Evolutionary conservation across 1,140 invertebrate species (phyloP).

Genomic region (Ostrea denselamellosa): DNA sequence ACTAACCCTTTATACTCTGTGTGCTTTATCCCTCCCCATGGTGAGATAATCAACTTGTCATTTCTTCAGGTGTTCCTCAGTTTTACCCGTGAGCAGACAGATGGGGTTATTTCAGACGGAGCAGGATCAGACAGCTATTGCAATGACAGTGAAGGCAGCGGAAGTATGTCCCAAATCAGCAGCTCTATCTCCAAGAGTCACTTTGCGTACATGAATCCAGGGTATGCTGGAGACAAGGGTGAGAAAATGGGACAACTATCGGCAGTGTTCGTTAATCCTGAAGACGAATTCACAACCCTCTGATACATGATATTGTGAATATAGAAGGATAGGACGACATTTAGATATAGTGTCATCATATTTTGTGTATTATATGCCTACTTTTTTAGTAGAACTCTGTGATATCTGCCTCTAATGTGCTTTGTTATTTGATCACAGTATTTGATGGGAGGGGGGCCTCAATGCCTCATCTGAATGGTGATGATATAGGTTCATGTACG

Average conservation of each 20-base stretch:
- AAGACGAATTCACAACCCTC: not conserved
- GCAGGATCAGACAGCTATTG: slow-evolving; percentile 51
- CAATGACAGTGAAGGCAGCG: slow-evolving; percentile 47
- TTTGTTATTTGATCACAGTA: not conserved
- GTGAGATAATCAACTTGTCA: not conserved
- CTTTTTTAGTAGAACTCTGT: not conserved
- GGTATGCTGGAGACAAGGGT: slow-evolving; percentile 31
- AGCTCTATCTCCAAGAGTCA: slow-evolving; percentile 45
- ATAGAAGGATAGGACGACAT: not conserved
- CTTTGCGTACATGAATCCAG: slow-evolving; percentile 59
- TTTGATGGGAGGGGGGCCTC: no score
- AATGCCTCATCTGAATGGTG: no score
- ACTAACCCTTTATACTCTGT: no score
- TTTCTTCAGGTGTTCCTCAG: slow-evolving; percentile 69
- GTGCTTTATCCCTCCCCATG: no score
- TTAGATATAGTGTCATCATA: not conserved
- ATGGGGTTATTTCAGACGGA: slow-evolving; percentile 54
- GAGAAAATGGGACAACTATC: slow-evolving; percentile 19
- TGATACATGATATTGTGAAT: not conserved
- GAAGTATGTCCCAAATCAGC: not conserved
- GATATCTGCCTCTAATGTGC: not conserved
- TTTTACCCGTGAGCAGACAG: slow-evolving; percentile 69
- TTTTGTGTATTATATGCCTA: not conserved
- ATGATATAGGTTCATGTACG: no score
- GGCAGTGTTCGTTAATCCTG: slow-evolving; percentile 8